Percentiles rank a stretch among this genome's conserved stretches.
Conservation (phyloP, 1,140 invertebrate genomes). For the Meloidogyne chitwoodi region DNA sequence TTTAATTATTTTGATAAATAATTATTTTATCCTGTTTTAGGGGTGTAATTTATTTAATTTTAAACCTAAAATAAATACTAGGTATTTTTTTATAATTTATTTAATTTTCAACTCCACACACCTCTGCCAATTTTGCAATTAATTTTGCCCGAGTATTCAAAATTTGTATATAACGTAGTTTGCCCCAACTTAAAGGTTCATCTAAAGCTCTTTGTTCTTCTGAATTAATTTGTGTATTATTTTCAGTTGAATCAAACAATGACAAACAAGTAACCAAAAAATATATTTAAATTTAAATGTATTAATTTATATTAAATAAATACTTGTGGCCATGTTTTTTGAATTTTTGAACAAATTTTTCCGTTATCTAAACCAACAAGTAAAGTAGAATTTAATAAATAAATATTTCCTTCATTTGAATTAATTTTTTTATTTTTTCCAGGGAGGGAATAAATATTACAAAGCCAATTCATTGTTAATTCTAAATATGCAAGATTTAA, state of each 20-base stretch:
- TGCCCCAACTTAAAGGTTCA: constrained; percentile 42
- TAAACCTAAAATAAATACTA: no score
- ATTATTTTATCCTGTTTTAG: no score
- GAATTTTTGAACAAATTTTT: constrained; percentile 27
- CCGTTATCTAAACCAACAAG: constrained; percentile 33
- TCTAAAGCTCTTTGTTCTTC: constrained; percentile 29
- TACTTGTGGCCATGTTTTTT: constrained; percentile 38
- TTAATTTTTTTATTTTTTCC: background rate
- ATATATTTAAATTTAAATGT: background rate
- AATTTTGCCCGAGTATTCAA: constrained; percentile 38
- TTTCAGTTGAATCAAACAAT: constrained; percentile 8
- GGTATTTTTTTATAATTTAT: no score
- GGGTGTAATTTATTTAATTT: no score
- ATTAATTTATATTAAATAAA: background rate
- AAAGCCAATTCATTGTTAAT: constrained; percentile 53
- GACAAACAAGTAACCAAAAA: constrained; percentile 35
- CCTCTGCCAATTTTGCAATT: constrained; percentile 36
- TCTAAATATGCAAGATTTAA: constrained; percentile 49
- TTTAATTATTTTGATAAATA: no score
- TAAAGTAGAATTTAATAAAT: constrained; percentile 25
- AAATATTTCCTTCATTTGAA: constrained; percentile 22
- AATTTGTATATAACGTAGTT: constrained; percentile 42
- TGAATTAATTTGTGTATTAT: background rate
- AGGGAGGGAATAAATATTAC: constrained; percentile 40
- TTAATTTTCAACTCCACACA: no score